phyloP scores from a whole-genome alignment of 2,797 vertebrate species.

The Numenius phaeopus region DNA sequence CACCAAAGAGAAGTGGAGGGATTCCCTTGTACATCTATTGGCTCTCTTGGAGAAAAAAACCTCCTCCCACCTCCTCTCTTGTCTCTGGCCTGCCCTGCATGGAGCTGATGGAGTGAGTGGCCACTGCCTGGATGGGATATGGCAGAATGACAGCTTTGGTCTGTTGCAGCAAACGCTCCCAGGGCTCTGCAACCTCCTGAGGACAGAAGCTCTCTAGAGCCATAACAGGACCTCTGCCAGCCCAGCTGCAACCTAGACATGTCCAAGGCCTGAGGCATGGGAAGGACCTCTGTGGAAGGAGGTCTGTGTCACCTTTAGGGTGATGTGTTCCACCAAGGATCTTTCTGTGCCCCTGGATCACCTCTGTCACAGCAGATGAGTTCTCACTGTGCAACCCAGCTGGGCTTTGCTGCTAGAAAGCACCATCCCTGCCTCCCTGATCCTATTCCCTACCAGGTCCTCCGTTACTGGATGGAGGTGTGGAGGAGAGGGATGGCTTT shows the following conservation, averaged over 20 bases:
- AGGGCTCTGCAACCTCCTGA: neutral
- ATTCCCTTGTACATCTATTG: neutral
- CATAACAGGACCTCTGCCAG: neutral
- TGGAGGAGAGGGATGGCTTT: neutral
- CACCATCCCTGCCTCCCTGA: neutral
- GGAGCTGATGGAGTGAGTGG: rapidly evolving
- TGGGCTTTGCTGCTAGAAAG: neutral
- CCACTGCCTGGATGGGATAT: neutral
- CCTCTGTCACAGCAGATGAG: neutral
- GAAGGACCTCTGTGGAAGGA: neutral
- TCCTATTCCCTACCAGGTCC: neutral
- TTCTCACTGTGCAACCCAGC: neutral
- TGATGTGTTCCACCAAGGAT: neutral
- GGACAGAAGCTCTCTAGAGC: neutral
- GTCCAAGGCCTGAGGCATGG: rapidly evolving
- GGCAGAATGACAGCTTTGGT: neutral
- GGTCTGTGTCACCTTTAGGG: neutral
- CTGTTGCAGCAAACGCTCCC: neutral
- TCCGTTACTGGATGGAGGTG: neutral
- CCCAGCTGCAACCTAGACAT: rapidly evolving
- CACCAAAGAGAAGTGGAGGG: neutral
- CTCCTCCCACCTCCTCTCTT: neutral
- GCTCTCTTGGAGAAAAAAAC: neutral
- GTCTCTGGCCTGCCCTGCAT: neutral
- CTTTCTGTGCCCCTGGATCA: rapidly evolving